Evolutionary conservation across 2,888 invertebrate genomes (phyloP), one percentile per base, ranked within the genome.

Genomic region (Philhelius pedissequus): DNA sequence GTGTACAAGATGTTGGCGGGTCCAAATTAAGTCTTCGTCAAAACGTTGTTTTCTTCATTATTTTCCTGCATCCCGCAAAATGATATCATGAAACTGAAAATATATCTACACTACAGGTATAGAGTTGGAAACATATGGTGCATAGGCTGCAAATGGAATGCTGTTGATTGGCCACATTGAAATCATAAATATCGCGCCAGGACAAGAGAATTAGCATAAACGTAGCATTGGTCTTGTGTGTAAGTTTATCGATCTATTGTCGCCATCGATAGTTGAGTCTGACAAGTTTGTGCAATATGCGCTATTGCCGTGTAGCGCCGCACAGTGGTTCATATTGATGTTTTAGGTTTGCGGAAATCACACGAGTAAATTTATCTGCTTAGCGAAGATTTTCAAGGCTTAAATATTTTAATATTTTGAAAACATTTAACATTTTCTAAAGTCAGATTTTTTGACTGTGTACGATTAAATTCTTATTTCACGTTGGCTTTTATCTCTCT

Each of bases 21-120:
- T 73, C 68, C 68, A 78, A 78, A 82, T 82, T 82, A 77, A 82
- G 82, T 82, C 82, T 78, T 82, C 73, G 76, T 77, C 78, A 73
- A 68, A 80, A 75, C 69, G 80, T 48, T 69, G 73, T 78, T 79
- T 40, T 38, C 40, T 54, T 60, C 35, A 15, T 48, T 54, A 8
- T 62, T 60, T 52, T 68, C 15, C 40, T 32, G 38, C 40, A 76
- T 70, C 48, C 56, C 32, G 48, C 76, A 9, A 68, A 71, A 73
- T 74, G 78, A 73, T 78, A 71, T 73, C 78, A 73, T 40, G 38
- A 40, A 22, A 27, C 58, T 71, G 70, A 32, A 43, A 81, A 70
- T 66, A 58, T 25, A 43, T 50, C 6, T 13, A 38, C 4, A 2
- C 8, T 20, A 3, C 4, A 4, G 6, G 38, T 20, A 5, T n/a